A percentile compares a stretch with the other conserved stretches of the same genome.
Conservation (phyloP, 53 echinoderm and acorn worm genomes). For the Luidia sarsii region DNA sequence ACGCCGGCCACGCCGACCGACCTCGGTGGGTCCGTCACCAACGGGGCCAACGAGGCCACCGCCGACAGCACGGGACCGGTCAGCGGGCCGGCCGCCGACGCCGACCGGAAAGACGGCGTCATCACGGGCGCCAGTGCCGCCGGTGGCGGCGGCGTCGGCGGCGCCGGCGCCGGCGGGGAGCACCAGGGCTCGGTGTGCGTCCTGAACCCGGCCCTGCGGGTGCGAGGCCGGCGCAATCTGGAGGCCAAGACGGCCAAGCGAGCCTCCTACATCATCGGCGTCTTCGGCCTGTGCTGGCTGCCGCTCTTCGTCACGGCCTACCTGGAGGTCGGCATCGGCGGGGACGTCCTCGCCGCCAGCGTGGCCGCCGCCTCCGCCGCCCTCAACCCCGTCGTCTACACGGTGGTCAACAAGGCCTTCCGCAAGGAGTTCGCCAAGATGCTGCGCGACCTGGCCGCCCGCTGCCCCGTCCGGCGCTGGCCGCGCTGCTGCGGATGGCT, state of each 20-base stretch:
- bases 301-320: conserved; percentile 71
- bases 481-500: background rate
- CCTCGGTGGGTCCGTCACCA: background rate
- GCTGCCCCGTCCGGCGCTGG: conserved; percentile 8
- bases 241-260: conserved; percentile 89
- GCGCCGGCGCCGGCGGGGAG: conserved; percentile 12
- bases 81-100: background rate
- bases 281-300: conserved; percentile 85
- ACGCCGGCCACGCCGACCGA: conserved; percentile 14
- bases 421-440: conserved; percentile 76
- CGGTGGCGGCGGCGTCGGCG: background rate
- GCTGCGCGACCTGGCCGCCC: conserved; percentile 31
- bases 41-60: background rate
- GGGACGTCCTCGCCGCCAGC: conserved; percentile 59
- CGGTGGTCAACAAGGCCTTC: conserved; percentile 80
- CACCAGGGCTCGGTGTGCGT: conserved; percentile 83
- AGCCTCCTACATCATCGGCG: conserved; percentile 83
- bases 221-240: conserved; percentile 67
- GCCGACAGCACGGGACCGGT: background rate
- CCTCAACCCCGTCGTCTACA: conserved; percentile 83
- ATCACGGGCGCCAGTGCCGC: background rate
- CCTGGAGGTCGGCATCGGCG: conserved; percentile 39
- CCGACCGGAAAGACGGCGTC: background rate
- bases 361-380: conserved; percentile 73
- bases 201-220: conserved; percentile 69